Conservation (phyloP, 2,113 vertebrate genomes). For the Labeo rohita region DNA sequence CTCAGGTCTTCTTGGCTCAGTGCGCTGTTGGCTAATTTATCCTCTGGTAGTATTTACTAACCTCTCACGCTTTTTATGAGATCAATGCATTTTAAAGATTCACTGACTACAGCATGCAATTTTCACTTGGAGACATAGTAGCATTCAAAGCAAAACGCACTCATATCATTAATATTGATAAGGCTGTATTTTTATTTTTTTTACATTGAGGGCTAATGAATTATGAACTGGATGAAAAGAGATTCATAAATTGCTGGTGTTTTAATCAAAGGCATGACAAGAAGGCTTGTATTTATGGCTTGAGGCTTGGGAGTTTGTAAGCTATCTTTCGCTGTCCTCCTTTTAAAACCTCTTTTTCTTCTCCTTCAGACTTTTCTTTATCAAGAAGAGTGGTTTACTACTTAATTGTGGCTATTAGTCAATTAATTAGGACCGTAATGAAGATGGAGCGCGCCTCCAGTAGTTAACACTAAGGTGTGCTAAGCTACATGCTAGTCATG, state of each 20-base stretch:
- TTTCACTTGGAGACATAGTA: constrained; percentile 36
- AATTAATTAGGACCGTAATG: constrained; percentile 51
- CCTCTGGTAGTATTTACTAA: constrained; percentile 39
- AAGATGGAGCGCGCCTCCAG: constrained; percentile 30
- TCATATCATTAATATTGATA: constrained; percentile 57
- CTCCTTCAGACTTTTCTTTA: constrained; percentile 38
- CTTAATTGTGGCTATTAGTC: not conserved
- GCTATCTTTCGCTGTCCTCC: constrained; percentile 48
- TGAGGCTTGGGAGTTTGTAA: not conserved
- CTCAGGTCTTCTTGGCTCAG: constrained; percentile 9
- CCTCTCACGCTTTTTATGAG: constrained; percentile 24
- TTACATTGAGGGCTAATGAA: constrained; percentile 41
- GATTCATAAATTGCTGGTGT: constrained; percentile 57
- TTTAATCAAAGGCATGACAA: constrained; percentile 57
- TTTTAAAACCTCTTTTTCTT: not conserved
- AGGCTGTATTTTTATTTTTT: constrained; percentile 37
- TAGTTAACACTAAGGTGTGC: not conserved
- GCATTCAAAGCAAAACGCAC: constrained; percentile 46
- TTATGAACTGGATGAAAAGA: constrained; percentile 58
- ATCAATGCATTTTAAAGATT: constrained; percentile 19
- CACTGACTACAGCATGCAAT: constrained; percentile 7
- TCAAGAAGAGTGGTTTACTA: constrained; percentile 40
- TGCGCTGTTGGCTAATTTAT: constrained; percentile 22
- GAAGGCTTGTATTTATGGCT: constrained; percentile 51
- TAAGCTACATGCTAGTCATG: not conserved